Evolutionary conservation across 1,140 invertebrate genomes (phyloP), one percentile per base, ranked within the genome.

Genomic region (Drosophila ercepeae): DNA sequence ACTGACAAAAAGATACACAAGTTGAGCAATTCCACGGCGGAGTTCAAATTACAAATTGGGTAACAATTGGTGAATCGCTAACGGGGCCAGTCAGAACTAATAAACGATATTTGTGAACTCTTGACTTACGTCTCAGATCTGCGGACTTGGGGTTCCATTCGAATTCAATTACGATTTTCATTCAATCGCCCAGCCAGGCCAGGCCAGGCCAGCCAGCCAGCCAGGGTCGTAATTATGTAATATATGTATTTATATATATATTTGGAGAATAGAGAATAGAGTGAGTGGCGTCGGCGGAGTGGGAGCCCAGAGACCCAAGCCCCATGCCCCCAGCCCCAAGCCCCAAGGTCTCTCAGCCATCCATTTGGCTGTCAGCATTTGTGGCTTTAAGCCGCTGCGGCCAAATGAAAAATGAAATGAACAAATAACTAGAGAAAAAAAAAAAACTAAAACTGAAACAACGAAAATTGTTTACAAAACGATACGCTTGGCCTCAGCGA

Each of bases 161-260:
- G 41, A 48, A 36, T 21, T 49, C 42, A 34, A 52, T 59, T 23
- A 46, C 46, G 32, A 25, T 83, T 83, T 70, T 84, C 74, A 83
- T 16, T 42, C 39, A 42, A 18, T 18, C 39, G 65, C 42, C 60
- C 77, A 75, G 52, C 79, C 82, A 75, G 73, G 72, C n/a, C n/a
- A n/a, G n/a, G n/a, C n/a, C n/a, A n/a, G n/a, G n/a, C n/a, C n/a
- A n/a, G n/a, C n/a, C 39, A 71, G 55, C 60, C 77, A 75, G 52
- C 79, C 82, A 75, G 73, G 72, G 78, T 59, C 78, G 57, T 59
- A 71, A 65, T 84, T 84, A 88, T 84, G 81, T 84, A 86, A 86
- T 84, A 83, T 48, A 36, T 57, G 14, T 23, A 13, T 19, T 27
- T 29, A 44, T 60, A 60, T 63, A 57, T 25, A 14, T 5, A 39